These are phyloP conservation scores for Trissonchulus latispiculum DNA, from an alignment of 2,888 invertebrate species.

Conservation along the genomic window DNA sequence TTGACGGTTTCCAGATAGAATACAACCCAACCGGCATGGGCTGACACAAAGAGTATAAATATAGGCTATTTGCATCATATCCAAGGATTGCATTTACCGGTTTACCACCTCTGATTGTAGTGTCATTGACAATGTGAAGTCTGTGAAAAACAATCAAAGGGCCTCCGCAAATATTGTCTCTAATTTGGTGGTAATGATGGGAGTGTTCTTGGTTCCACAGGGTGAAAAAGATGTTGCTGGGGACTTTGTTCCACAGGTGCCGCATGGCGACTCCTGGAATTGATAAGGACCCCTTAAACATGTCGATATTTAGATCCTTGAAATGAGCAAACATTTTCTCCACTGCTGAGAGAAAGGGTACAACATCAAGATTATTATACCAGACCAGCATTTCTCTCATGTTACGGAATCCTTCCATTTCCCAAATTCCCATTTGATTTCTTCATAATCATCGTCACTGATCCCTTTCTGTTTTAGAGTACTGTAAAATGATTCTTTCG, in stretches of 20 bases:
- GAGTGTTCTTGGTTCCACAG: too few species aligned
- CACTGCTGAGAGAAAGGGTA: slow-evolving; percentile 24
- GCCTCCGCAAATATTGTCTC: too few species aligned
- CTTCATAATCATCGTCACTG: background rate
- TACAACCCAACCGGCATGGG: too few species aligned
- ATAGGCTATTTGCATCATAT: too few species aligned
- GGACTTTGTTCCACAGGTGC: slow-evolving; percentile 24
- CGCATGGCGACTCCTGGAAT: slow-evolving; percentile 21
- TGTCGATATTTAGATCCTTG: background rate
- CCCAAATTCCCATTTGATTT: background rate
- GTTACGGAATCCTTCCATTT: background rate
- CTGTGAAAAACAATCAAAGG: too few species aligned
- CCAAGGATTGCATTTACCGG: too few species aligned
- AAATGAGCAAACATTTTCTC: slow-evolving; percentile 26
- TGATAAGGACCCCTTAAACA: slow-evolving; percentile 21
- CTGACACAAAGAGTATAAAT: too few species aligned
- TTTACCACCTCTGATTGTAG: too few species aligned
- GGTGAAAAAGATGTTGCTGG: too few species aligned
- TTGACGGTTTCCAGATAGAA: too few species aligned
- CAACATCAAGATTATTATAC: slow-evolving; percentile 24
- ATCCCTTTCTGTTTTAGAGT: background rate
- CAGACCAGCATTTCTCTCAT: slow-evolving; percentile 17
- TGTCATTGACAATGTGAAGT: too few species aligned
- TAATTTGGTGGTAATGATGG: too few species aligned
- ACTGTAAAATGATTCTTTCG: background rate